Evolutionary conservation across 1,140 invertebrate genomes (phyloP), one percentile per base, ranked within the genome.

Genomic region (Mycetomoellerius zeteki): DNA sequence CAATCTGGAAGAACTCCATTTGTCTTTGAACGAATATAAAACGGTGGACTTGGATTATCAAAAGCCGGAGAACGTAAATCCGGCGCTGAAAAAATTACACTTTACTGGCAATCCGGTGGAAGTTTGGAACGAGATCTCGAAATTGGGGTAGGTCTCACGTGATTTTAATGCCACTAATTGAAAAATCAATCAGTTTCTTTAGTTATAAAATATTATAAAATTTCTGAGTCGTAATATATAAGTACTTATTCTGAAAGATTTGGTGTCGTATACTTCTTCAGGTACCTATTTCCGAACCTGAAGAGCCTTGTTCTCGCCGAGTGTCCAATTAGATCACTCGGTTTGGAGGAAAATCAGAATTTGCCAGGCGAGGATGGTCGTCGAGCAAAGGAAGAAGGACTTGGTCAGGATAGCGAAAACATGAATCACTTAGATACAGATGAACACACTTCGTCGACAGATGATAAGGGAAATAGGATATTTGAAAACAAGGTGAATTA

Each of bases 21-120:
- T 99, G 85, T 99, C 98, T 89, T 96, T 99, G 16, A 98, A 98
- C 94, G 97, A 98, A 90, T 99, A 98, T 94, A 96, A 96, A 19
- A 96, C 96, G 84, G 97, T 99, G 2, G 96, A 97, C n/a, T 86
- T 97, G 1, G 94, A 95, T 80, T 92, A 95, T 86, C 93, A 95
- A 72, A 94, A 94, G 69, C 92, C 93, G 8, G 93, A 93, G 56
- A 95, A 96, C 54, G 94, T 94, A 30, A 97, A 97, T 89, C 92
- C 95, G 8, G 96, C 96, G n/a, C 91, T 98, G 16, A 97, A 97
- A 93, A 97, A 97, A 88, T 94, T 98, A 8, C 97, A 98, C 93
- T 98, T 98, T 88, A 98, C 97, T 47, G 97, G 97, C 5, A 99
- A 99, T 95, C 98, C 97, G 0, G 96, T 99, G 1, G 96, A 96